A percentile compares a stretch with the other conserved stretches of the same genome.
Conservation (phyloP, 2,888 invertebrate genomes). For the Lochmaea capreae region DNA sequence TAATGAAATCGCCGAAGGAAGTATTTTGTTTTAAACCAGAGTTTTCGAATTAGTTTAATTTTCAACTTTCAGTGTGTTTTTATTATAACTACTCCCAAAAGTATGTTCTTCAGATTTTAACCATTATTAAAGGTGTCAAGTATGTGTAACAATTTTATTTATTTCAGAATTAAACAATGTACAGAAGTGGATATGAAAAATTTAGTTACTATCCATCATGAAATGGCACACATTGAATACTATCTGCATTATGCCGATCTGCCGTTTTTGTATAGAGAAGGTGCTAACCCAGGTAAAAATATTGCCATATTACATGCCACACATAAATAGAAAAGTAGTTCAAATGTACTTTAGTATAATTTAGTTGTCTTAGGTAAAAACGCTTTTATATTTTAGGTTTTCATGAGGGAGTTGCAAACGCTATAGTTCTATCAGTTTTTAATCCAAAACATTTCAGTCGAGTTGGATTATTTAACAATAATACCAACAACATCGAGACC, state of each 20-base stretch:
- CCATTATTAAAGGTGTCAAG: too few relatives aligned
- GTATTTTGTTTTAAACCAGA: too few relatives aligned
- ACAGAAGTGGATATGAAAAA: conserved; percentile 83
- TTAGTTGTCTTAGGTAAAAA: too few relatives aligned
- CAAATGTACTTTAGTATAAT: too few relatives aligned
- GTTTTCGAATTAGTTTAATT: too few relatives aligned
- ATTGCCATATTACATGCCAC: neutral
- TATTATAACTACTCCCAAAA: too few relatives aligned
- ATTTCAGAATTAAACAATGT: conserved; percentile 82
- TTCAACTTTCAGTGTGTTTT: too few relatives aligned
- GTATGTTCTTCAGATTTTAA: too few relatives aligned
- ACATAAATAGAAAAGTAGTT: too few relatives aligned
- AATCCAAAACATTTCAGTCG: conserved; percentile 81
- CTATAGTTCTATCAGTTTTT: conserved; percentile 80
- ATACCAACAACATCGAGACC: conserved; percentile 74
- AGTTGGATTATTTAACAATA: conserved; percentile 78
- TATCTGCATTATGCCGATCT: conserved; percentile 82
- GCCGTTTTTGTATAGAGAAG: conserved; percentile 80
- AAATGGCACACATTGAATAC: conserved; percentile 87
- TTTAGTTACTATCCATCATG: conserved; percentile 82
- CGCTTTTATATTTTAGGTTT: conserved; percentile 71
- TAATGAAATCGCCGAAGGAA: neutral
- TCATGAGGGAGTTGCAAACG: conserved; percentile 87
- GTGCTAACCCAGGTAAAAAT: conserved; percentile 81
- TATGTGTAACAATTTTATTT: neutral